Conservation (phyloP, 1,140 invertebrate genomes). For the Procambarus clarkii region DNA sequence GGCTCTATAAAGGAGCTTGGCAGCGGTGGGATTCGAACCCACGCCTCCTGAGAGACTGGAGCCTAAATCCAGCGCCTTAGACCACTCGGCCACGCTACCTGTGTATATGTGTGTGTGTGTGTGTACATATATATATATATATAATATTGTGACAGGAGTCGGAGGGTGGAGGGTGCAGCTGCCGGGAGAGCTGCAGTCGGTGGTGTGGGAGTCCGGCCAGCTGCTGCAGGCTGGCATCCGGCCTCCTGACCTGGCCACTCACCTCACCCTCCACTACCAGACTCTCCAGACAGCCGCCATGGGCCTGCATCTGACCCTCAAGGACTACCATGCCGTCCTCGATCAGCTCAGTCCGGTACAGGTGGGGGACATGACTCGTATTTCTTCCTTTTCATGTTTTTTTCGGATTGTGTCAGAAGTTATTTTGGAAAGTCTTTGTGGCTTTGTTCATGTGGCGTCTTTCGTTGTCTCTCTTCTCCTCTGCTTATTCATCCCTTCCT, state of each 20-base stretch:
- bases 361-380: constrained; percentile 11
- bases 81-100: constrained; percentile 73
- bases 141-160: constrained; percentile 2
- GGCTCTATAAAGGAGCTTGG: constrained; percentile 11
- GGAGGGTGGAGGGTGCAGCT: constrained; percentile 69
- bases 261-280: constrained; percentile 63
- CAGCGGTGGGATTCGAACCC: constrained; percentile 74
- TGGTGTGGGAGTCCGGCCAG: constrained; percentile 68
- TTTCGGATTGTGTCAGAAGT: no score
- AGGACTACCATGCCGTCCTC: constrained; percentile 63
- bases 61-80: constrained; percentile 73
- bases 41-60: constrained; percentile 73
- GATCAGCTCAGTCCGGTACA: constrained; percentile 62
- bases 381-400: no score
- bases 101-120: neutral
- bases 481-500: no score
- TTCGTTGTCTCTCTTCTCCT: no score
- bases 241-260: constrained; percentile 59
- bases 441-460: no score
- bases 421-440: no score
- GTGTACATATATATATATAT: no score
- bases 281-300: constrained; percentile 68
- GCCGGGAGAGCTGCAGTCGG: constrained; percentile 65
- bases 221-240: constrained; percentile 55
- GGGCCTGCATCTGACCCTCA: constrained; percentile 60